Evolutionary conservation across 2,888 invertebrate genomes (phyloP).

Genomic region (Orthosia gothica): DNA sequence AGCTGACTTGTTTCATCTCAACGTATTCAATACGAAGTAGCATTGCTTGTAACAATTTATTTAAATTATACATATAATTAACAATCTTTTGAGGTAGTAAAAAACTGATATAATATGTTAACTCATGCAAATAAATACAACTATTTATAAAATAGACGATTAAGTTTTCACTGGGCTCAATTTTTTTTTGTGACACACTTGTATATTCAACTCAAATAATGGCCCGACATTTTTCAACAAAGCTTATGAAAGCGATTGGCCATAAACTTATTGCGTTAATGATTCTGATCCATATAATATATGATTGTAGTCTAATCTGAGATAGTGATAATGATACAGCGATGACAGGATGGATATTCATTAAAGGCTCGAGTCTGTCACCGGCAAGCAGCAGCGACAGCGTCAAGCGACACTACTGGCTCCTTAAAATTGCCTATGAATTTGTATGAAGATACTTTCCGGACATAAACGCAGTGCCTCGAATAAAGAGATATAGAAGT

Average conservation of each 20-base stretch:
- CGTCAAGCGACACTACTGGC: background rate
- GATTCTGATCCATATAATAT: background rate
- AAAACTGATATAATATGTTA: slow-evolving; percentile 4
- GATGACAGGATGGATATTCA: no score
- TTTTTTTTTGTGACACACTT: background rate
- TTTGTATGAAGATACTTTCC: background rate
- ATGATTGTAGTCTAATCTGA: background rate
- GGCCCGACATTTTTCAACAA: background rate
- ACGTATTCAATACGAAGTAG: slow-evolving; percentile 68
- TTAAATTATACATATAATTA: slow-evolving; percentile 14
- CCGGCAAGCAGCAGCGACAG: background rate
- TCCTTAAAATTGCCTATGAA: background rate
- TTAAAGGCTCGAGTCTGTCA: no score
- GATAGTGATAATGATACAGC: background rate
- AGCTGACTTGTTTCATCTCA: slow-evolving; percentile 83
- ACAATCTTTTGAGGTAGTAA: slow-evolving; percentile 40
- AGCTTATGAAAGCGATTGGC: background rate
- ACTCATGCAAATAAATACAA: slow-evolving; percentile 32
- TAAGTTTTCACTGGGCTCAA: slow-evolving; percentile 5
- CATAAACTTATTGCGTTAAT: background rate
- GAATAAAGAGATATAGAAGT: no score
- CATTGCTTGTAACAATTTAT: slow-evolving; percentile 33
- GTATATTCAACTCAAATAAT: background rate
- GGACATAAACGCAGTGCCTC: no score
- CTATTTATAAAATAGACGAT: slow-evolving; percentile 9